Conservation (phyloP, 1,140 invertebrate species). For the silkworm (Bombyx mori) region ASM3026992v2 NC_085125.1:13375001-13375500, state of each 20-base stretch:
- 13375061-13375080: constrained; percentile 67
- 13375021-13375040: constrained; percentile 58
- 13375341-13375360: constrained; percentile 6
- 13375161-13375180: neutral
- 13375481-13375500: constrained; percentile 46
- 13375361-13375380: constrained; percentile 17
- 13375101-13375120: constrained; percentile 61
- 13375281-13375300: no score
- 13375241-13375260: constrained; percentile 54
- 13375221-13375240: constrained; percentile 59
- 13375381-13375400: constrained; percentile 14
- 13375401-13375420: constrained; percentile 32
- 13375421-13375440: constrained; percentile 14
- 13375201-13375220: constrained; percentile 66
- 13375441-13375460: constrained; percentile 3
- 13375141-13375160: constrained; percentile 1
- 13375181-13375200: constrained; percentile 11
- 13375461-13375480: constrained; percentile 11
- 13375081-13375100: constrained; percentile 40
- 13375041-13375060: constrained; percentile 56
- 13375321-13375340: constrained; percentile 1
- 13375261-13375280: constrained; percentile 36
- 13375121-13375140: constrained; percentile 44
- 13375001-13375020: constrained; percentile 54
- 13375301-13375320: neutral